Conservation (phyloP, 2,113 vertebrate species). For the Phrynosoma blainvillii region DNA sequence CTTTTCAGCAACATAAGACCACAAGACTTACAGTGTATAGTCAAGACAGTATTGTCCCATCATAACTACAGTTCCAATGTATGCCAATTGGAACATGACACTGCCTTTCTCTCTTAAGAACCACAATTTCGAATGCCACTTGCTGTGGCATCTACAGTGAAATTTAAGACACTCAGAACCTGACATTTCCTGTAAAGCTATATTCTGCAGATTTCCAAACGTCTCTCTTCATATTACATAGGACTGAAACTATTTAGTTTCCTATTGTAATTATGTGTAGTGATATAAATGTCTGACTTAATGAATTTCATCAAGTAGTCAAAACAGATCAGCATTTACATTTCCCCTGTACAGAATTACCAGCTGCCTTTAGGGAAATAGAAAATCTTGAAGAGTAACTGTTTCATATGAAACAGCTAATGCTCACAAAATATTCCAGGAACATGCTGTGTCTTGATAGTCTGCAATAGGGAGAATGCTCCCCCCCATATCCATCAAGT, state of each 20-base stretch:
- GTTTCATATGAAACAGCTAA: slow-evolving; percentile 53
- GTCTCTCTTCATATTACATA: slow-evolving; percentile 42
- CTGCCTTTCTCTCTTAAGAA: slow-evolving; percentile 21
- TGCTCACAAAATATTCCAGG: slow-evolving; percentile 51
- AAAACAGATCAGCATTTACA: slow-evolving; percentile 48
- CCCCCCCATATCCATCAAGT: neutral
- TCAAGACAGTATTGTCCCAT: neutral
- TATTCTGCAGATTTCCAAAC: neutral
- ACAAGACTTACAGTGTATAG: slow-evolving; percentile 11
- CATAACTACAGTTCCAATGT: neutral
- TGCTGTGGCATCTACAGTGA: slow-evolving; percentile 13
- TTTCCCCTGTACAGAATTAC: slow-evolving; percentile 50
- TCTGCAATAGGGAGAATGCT: slow-evolving; percentile 16
- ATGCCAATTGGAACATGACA: neutral
- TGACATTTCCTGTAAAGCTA: neutral
- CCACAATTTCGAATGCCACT: neutral
- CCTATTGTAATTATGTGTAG: slow-evolving; percentile 20
- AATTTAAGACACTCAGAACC: slow-evolving; percentile 1
- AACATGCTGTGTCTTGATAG: slow-evolving; percentile 60
- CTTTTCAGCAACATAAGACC: neutral
- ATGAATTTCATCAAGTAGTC: slow-evolving; percentile 46
- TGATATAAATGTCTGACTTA: slow-evolving; percentile 46
- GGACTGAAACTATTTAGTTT: slow-evolving; percentile 55
- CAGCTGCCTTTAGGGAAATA: slow-evolving; percentile 48
- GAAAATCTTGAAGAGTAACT: slow-evolving; percentile 40